Evolutionary conservation across 2,888 invertebrate species (phyloP).

Genomic region (Lymantria monacha): DNA sequence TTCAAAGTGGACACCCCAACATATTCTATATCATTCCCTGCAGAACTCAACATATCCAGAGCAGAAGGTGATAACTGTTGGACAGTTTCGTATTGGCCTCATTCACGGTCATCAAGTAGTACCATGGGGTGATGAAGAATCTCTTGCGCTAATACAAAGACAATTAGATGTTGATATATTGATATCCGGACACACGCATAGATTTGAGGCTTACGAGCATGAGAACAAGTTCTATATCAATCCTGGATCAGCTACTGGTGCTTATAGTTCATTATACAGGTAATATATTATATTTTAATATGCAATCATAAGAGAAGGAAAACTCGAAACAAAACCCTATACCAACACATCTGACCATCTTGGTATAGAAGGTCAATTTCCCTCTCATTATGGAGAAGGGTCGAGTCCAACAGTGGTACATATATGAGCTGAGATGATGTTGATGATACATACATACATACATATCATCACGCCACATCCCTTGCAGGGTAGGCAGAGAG

Average conservation of each 20-base stretch:
- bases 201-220: slow-evolving; percentile 98
- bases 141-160: slow-evolving; percentile 95
- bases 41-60: slow-evolving; percentile 96
- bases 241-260: slow-evolving; percentile 99
- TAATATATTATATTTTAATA: slow-evolving; percentile 56
- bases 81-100: slow-evolving; percentile 98
- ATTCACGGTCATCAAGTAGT: slow-evolving; percentile 99
- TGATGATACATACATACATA: too few species aligned
- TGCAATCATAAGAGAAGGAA: not conserved
- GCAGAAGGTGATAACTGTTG: slow-evolving; percentile 99
- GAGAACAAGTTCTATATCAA: slow-evolving; percentile 99
- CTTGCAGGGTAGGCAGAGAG: too few species aligned
- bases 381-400: too few species aligned
- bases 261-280: slow-evolving; percentile 96
- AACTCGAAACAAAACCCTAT: too few species aligned
- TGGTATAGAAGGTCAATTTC: too few species aligned
- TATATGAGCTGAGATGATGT: too few species aligned
- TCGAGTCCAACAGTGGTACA: too few species aligned
- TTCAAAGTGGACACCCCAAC: too few species aligned
- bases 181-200: slow-evolving; percentile 99
- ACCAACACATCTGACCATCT: too few species aligned
- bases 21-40: not conserved
- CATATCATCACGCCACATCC: too few species aligned
- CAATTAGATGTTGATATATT: slow-evolving; percentile 99
- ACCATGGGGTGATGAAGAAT: slow-evolving; percentile 98